These are phyloP conservation scores for Helicolenus hilgendorfi DNA, from an alignment of 2,797 vertebrate species.

Conservation along the genomic window DNA sequence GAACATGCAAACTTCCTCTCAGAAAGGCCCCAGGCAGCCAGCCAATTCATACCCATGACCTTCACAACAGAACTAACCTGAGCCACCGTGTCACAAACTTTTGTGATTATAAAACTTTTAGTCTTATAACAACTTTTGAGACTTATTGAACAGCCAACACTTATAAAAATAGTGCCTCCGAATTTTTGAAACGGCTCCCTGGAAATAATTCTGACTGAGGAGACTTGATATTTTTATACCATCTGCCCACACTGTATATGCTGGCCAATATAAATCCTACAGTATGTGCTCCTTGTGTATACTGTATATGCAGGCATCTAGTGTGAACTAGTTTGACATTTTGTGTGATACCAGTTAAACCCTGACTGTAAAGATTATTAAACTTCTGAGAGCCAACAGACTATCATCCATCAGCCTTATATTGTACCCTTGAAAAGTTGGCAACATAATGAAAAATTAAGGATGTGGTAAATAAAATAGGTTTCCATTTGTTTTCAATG, in stretches of 20 bases:
- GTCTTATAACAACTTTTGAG: neutral
- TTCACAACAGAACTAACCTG: neutral
- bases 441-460: slow-evolving; percentile 26
- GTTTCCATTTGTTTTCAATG: neutral
- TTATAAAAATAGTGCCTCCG: neutral
- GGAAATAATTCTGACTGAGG: neutral
- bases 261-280: neutral
- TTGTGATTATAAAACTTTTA: neutral
- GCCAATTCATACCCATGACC: neutral
- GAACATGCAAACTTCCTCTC: neutral
- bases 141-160: neutral
- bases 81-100: neutral
- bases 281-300: neutral
- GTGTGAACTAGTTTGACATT: neutral
- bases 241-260: neutral
- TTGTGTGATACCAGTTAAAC: neutral
- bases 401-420: neutral
- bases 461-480: neutral
- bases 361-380: neutral
- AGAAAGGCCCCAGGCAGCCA: neutral
- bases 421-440: neutral
- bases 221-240: neutral
- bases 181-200: neutral
- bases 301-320: neutral
- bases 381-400: neutral